Percentiles rank a stretch among this genome's conserved stretches.
phyloP scores from a whole-genome alignment of 2,113 vertebrate genomes.

The Seriola quinqueradiata region DNA sequence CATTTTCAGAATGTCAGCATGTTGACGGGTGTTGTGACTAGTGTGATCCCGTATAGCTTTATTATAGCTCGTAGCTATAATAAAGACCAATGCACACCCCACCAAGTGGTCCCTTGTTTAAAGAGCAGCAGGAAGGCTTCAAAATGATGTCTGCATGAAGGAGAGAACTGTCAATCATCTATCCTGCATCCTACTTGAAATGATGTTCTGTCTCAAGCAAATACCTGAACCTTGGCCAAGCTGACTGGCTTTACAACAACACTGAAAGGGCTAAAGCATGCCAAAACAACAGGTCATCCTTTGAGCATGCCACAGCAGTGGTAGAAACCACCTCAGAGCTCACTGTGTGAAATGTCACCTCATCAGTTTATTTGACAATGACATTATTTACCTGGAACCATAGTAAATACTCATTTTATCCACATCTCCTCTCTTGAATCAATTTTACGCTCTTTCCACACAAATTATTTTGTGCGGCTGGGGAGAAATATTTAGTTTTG shows the following conservation, averaged over 20 bases:
- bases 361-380: conserved; percentile 48
- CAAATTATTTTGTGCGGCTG: conserved; percentile 48
- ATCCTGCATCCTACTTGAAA: conserved; percentile 34
- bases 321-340: conserved; percentile 13
- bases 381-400: conserved; percentile 55
- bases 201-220: conserved; percentile 31
- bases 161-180: conserved; percentile 50
- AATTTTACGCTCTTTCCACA: conserved; percentile 34
- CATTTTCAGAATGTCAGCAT: no score
- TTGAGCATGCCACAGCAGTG: conserved; percentile 1
- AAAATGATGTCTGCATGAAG: conserved; percentile 34
- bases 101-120: conserved; percentile 6
- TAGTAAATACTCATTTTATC: conserved; percentile 41
- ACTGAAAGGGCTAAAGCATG: conserved; percentile 42
- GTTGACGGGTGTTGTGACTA: no score
- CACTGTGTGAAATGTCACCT: conserved; percentile 54
- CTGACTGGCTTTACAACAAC: conserved; percentile 31
- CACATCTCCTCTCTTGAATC: conserved; percentile 18
- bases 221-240: conserved; percentile 35
- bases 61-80: background rate
- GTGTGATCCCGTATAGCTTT: no score
- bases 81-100: conserved; percentile 7
- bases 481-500: conserved; percentile 47
- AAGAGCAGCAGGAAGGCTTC: conserved; percentile 13
- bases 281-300: conserved; percentile 30